Evolutionary conservation across 2,888 invertebrate genomes (phyloP).

Genomic region (Incurvaria masculella): DNA sequence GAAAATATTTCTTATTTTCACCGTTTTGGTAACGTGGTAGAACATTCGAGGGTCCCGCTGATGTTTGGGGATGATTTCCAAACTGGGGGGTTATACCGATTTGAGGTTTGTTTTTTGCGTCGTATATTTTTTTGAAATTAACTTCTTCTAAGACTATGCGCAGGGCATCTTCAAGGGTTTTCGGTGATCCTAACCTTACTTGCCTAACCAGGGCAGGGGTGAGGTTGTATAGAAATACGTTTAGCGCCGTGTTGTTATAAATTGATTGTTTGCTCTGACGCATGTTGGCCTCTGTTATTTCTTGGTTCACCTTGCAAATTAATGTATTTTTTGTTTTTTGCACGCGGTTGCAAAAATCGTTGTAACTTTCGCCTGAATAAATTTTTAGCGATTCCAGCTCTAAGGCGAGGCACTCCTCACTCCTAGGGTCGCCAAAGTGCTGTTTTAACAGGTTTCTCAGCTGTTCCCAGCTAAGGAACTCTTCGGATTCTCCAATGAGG

Average conservation of each 20-base stretch:
- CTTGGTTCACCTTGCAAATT: background rate
- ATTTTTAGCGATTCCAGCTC: too few species aligned
- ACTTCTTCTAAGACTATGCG: background rate
- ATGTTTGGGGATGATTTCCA: too few species aligned
- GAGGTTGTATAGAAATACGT: background rate
- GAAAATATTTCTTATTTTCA: too few species aligned
- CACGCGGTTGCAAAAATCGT: background rate
- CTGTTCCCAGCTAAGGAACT: too few species aligned
- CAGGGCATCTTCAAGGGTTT: background rate
- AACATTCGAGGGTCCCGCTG: too few species aligned
- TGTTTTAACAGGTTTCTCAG: too few species aligned
- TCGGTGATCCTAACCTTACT: background rate
- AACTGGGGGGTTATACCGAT: too few species aligned
- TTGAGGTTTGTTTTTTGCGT: background rate
- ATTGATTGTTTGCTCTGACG: background rate
- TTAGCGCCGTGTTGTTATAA: background rate
- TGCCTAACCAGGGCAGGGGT: background rate
- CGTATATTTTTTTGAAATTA: background rate
- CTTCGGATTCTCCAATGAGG: too few species aligned
- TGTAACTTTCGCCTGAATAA: too few species aligned
- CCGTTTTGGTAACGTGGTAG: too few species aligned
- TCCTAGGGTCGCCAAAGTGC: too few species aligned
- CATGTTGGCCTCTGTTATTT: background rate
- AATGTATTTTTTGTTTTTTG: background rate
- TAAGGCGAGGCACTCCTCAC: too few species aligned